Conservation (phyloP, 2,888 invertebrate genomes). For the Polyommatus iphigenia region DNA sequence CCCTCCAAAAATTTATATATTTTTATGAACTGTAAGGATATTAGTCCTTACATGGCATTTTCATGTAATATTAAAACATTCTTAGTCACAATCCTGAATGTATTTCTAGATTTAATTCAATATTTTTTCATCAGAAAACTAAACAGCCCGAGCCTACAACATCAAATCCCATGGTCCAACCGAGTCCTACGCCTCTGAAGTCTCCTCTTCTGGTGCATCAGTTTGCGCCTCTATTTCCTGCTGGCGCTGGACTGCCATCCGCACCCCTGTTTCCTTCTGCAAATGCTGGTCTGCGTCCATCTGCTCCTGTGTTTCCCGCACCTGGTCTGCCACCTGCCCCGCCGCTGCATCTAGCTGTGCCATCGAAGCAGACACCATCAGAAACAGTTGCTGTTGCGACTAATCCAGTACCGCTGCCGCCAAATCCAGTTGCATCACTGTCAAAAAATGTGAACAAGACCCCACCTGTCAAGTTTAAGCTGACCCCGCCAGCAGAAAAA, state of each 20-base stretch:
- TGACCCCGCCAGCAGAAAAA: background rate
- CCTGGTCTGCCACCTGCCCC: background rate
- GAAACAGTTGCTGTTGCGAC: background rate
- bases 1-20: no score
- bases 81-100: no score
- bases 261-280: background rate
- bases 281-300: background rate
- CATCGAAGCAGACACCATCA: background rate
- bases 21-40: no score
- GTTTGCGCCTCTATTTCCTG: background rate
- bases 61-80: no score
- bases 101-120: background rate
- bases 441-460: background rate
- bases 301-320: background rate
- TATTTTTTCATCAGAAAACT: conserved; percentile 1
- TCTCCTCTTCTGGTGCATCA: no score
- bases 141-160: background rate
- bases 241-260: background rate
- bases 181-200: background rate
- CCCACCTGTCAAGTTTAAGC: background rate
- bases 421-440: background rate
- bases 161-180: background rate
- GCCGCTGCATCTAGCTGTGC: background rate
- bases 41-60: no score
- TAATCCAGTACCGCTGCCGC: background rate